Base-by-base conservation (phyloP, 2,888 invertebrate genomes). In the Lasius platythorax region DNA sequence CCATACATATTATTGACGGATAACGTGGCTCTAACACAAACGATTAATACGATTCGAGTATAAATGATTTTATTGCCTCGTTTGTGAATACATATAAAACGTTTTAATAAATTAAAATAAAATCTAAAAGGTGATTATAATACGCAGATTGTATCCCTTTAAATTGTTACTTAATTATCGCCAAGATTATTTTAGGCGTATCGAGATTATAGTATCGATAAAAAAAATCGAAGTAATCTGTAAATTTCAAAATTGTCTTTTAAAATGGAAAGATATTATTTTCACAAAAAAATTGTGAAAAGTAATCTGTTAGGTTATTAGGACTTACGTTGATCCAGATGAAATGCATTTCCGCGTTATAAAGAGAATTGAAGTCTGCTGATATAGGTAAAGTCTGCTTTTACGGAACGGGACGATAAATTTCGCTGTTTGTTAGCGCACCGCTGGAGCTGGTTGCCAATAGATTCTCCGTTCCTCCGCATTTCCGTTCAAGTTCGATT, bases 401-500 rank as follows among this genome's bases (percentile, higher is more conserved):
- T 81, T 46, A 85, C 83, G n/a, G 53, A 46, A 50, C 61, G n/a
- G 33, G 82, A 85, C 85, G 75, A 83, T 85, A 84, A 85, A 89
- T 87, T 87, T 85, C 81, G 76, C 78, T 86, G 72, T 89, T 89
- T 86, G 89, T 87, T 87, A 81, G 82, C 70, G 61, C 67, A 67
- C 61, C 53, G 43, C 58, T 68, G 64, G 53, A 85, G 72, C 50
- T n/a, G 75, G 30, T 72, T 63, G 46, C 88, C 87, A 76, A 88
- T 88, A 86, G 87, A 86, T 86, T 83, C 78, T 70, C 56, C 76
- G 81, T 76, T 88, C 64, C 74, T 61, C 85, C 68, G 72, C 68
- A 66, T 83, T 89, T 87, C 83, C 89, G 88, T 63, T 28, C 63
- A 68, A 70, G 81, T 86, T 88, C 90, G 85, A 90, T 89, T 84